Base-by-base conservation (phyloP, 2,888 invertebrate genomes). In the Polydesmus complanatus region DNA sequence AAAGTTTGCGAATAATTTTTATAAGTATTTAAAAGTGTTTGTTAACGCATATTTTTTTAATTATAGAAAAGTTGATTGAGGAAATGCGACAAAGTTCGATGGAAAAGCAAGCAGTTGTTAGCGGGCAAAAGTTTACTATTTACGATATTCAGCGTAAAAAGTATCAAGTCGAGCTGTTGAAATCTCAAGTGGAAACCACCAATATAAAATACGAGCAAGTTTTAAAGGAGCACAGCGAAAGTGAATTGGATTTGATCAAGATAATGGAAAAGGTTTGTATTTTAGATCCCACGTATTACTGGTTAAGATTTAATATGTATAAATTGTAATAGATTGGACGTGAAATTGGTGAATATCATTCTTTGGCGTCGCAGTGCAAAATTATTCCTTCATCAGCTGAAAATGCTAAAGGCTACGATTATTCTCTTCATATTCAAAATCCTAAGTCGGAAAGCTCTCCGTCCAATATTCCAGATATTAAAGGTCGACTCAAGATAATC, bases 321-420 rank as follows among this genome's bases (percentile, higher is more conserved):
- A 37, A 37, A 37, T 8, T 37, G 14, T 37, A 37, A 8, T 37
- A 56, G 56, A 25, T 56, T 18, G 1, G 1, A 18, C 18, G 25
- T 2, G 22, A 22, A 37, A 25, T 56, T 23, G 56, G 48, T 22
- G 56, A 56, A 47, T 56, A 56, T 23, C 47, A 48, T 48, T 23
- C 23, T 26, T 22, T 56, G 19, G 56, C 49, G n/a, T 18, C 22
- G 19, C 23, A 48, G 1, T 56, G 56, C 23, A 49, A 56, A 48
- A 21, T 56, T 14, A 56, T 56, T 48, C 56, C 56, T 3, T 19
- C 47, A 3, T 18, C 56, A 11, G 56, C 56, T 5, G 25, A 47
- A 23, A 56, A 56, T 23, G 56, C 56, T 2, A 27, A 56, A 49
- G 56, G 56, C n/a, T 56, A 23, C 26, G 48, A 56, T 47, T 56